Evolutionary conservation across 2,113 vertebrate genomes (phyloP), one percentile per base, ranked within the genome.

Genomic region (Chrysemys picta): DNA sequence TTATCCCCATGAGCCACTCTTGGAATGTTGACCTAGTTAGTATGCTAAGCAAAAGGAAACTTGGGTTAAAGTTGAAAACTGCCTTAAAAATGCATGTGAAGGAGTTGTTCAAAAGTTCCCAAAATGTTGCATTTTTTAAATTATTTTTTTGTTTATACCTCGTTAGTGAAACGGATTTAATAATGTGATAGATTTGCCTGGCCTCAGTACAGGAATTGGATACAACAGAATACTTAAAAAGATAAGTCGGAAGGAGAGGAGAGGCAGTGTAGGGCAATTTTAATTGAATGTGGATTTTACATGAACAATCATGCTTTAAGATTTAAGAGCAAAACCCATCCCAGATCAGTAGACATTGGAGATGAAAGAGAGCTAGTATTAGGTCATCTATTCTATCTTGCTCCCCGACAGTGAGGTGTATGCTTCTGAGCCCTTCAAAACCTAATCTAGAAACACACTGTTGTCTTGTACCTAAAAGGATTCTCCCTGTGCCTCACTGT

Each of bases 21-120:
- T 93, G 89, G 93, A 95, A 93, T 92, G 93, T 89, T 88, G 91
- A 82, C 72, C 88, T 96, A 95, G 85, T 96, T 96, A 94, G 95
- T 87, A 97, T 95, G 96, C 87, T 95, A 94, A 95, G 83, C 85
- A 87, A 80, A 94, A 91, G 84, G 95, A 96, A 93, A 86, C 79
- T 86, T 83, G 35, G 87, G 56, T 91, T 96, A 84, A 84, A 93
- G 85, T 92, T 87, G 89, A 89, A 91, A 95, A 62, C 21, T 82
- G 38, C 75, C 91, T 80, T 82, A 89, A 92, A 93, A 11, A 53
- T 54, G 82, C n/a, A 81, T 38, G 5, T 42, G 56, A 54, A 49
- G 10, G n/a, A 35, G 29, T 21, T 90, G 52, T 78, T 89, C 89
- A 93, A 94, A 62, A 54, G 76, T 88, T 76, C 54, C 84, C 52